phyloP scores from a whole-genome alignment of 2,113 vertebrate species.

The Sinocyclocheilus anophthalmus region DNA sequence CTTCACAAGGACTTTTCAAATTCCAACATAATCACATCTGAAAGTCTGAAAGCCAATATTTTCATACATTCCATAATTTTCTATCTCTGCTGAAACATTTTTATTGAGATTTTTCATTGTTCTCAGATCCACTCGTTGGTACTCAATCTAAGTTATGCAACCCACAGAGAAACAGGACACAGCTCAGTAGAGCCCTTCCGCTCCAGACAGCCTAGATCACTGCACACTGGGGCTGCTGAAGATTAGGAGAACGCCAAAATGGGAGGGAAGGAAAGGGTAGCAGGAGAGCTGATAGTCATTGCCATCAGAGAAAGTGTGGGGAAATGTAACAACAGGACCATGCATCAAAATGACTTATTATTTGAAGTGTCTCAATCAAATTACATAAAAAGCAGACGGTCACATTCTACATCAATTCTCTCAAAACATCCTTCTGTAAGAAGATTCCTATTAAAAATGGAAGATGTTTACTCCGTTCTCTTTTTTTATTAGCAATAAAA shows the following conservation, averaged over 20 bases:
- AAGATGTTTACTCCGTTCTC: background rate
- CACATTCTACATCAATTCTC: background rate
- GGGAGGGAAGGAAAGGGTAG: conserved; percentile 9
- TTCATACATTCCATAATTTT: background rate
- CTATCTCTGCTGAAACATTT: background rate
- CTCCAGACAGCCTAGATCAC: conserved; percentile 36
- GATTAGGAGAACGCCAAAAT: background rate
- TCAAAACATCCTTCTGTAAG: background rate
- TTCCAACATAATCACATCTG: background rate
- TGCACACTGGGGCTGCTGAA: background rate
- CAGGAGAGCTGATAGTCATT: background rate
- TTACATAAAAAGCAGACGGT: background rate
- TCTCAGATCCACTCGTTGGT: background rate
- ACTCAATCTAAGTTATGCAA: conserved; percentile 27
- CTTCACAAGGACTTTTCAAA: background rate
- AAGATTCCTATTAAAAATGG: background rate
- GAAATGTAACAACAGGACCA: background rate
- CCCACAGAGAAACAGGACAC: conserved; percentile 48
- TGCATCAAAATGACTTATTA: background rate
- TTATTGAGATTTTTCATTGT: background rate
- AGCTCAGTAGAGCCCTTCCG: conserved; percentile 38
- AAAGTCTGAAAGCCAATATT: background rate
- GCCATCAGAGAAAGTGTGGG: background rate
- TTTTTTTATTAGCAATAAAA: conserved; percentile 9
- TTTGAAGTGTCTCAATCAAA: background rate